Evolutionary conservation across 2,113 vertebrate genomes (phyloP).

Genomic region (Strigops habroptila): DNA sequence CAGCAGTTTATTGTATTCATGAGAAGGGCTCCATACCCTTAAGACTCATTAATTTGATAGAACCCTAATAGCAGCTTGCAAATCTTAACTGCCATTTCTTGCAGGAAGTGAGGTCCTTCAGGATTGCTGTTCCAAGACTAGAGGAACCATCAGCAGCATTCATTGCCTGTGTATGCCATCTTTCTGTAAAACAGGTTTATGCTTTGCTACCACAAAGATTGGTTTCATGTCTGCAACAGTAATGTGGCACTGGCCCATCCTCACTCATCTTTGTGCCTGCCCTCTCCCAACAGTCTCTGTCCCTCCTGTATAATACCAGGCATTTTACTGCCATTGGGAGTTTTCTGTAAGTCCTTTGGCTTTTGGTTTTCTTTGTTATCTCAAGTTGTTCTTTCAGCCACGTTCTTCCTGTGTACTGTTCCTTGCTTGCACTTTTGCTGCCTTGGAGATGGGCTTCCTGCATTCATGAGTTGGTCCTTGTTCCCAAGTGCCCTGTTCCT

Average conservation of each 20-base stretch:
- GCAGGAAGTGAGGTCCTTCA: background rate
- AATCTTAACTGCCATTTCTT: constrained; percentile 16
- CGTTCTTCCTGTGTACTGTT: background rate
- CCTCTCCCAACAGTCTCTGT: background rate
- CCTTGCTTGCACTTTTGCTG: background rate
- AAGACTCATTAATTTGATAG: constrained; percentile 56
- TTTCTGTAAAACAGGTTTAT: background rate
- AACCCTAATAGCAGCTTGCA: constrained; percentile 20
- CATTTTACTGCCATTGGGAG: background rate
- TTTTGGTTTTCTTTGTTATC: background rate
- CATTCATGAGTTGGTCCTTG: background rate
- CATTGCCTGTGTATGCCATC: background rate
- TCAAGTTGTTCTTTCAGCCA: background rate
- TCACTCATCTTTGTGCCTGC: background rate
- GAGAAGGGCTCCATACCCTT: constrained; percentile 7
- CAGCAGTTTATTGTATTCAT: constrained; percentile 42
- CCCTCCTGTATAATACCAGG: background rate
- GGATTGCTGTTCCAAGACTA: background rate
- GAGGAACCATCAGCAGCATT: background rate
- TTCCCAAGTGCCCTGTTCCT: background rate
- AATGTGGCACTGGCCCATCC: background rate
- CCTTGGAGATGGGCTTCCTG: background rate
- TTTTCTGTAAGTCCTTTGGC: background rate
- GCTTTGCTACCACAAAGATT: background rate
- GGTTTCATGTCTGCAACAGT: background rate